A percentile compares a stretch with the other conserved stretches of the same genome.
Evolutionary conservation across 2,113 vertebrate genomes (phyloP).

Genomic region (Pseudois nayaur): DNA sequence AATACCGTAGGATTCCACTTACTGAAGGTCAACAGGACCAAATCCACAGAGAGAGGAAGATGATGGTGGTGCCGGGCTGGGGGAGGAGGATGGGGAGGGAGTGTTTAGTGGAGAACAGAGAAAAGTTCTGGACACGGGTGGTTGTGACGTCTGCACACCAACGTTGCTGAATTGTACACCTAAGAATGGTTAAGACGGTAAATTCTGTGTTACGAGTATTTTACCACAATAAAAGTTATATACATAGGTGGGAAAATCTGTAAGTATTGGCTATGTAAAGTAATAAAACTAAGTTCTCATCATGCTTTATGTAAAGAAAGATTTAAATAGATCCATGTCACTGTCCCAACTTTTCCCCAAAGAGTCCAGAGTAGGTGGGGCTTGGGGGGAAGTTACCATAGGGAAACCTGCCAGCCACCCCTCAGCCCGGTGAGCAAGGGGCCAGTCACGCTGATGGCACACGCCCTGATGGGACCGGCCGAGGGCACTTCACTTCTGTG

Average conservation of each 20-base stretch:
- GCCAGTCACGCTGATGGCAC: accelerated
- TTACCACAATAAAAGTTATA: neutral
- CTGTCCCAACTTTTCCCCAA: neutral
- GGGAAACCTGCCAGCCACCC: neutral
- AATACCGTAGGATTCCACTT: neutral
- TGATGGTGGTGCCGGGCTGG: accelerated
- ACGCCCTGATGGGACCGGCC: neutral
- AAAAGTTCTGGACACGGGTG: accelerated
- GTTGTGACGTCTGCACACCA: neutral
- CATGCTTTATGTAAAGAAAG: neutral
- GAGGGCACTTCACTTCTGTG: neutral
- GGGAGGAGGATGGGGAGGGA: too few relatives aligned
- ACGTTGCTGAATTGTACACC: neutral
- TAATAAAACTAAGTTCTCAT: neutral
- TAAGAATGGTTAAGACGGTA: neutral
- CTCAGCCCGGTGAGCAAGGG: neutral
- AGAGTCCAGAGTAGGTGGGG: neutral
- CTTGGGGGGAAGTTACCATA: neutral
- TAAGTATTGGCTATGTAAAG: neutral
- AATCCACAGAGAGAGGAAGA: neutral
- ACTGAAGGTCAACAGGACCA: neutral
- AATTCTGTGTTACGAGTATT: neutral
- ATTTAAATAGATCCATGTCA: neutral
- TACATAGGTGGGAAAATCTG: neutral
- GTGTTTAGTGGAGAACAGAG: neutral